phyloP scores from a whole-genome alignment of 1,140 invertebrate genomes.

The Araneus ventricosus region DNA sequence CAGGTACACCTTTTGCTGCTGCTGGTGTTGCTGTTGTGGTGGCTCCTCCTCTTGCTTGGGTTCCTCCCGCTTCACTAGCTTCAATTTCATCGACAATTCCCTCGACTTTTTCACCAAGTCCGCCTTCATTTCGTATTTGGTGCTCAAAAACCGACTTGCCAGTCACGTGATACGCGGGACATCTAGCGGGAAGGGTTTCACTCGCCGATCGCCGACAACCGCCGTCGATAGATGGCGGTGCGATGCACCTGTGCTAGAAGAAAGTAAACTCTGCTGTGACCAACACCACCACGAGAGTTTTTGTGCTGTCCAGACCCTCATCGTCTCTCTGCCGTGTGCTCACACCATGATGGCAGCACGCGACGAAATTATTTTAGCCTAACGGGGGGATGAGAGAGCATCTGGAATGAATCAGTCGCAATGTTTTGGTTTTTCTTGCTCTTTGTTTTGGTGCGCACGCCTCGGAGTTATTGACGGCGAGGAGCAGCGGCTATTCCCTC shows the following conservation, averaged over 20 bases:
- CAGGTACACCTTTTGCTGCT: background rate
- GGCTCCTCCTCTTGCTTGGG: background rate
- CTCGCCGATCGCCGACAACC: too few species aligned
- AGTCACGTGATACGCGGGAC: constrained; percentile 14
- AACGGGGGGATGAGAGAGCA: background rate
- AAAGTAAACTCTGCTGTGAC: background rate
- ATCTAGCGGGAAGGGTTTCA: background rate
- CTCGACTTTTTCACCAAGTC: constrained; percentile 20
- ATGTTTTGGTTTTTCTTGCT: background rate
- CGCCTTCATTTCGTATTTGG: constrained; percentile 15
- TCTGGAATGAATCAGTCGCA: background rate
- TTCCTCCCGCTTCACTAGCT: background rate
- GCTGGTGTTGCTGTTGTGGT: background rate
- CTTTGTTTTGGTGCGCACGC: background rate
- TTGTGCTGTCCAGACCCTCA: background rate
- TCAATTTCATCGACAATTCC: constrained; percentile 14
- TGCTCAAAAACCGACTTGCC: background rate
- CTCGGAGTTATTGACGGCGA: background rate
- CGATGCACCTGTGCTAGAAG: background rate
- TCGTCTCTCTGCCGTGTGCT: background rate
- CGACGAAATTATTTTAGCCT: too few species aligned
- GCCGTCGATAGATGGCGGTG: constrained; percentile 37
- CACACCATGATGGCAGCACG: background rate
- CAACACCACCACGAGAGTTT: background rate
- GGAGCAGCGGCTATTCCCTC: background rate